Conservation (phyloP, 1,140 invertebrate species). For the Sycobia sp. region DNA sequence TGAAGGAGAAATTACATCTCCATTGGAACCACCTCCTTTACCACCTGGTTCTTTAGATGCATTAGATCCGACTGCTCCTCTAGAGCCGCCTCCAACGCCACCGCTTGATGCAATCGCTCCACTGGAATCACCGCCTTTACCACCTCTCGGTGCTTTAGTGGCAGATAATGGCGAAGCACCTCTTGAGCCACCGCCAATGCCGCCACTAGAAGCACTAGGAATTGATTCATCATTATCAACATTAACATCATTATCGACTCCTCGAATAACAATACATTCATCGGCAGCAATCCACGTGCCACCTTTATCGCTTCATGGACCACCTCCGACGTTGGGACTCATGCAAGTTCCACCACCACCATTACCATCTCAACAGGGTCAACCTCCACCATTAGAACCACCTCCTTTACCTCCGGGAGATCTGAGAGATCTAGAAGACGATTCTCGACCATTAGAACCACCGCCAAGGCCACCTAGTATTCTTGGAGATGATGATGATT, state of each 20-base stretch:
- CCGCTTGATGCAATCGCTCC: neutral
- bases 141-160: neutral
- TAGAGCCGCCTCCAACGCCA: slow-evolving; percentile 14
- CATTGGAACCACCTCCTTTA: slow-evolving; percentile 1
- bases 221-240: too few species aligned
- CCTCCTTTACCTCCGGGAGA: slow-evolving; percentile 2
- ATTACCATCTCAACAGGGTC: too few species aligned
- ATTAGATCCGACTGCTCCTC: too few species aligned
- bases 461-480: slow-evolving; percentile 44
- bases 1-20: neutral
- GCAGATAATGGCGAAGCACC: slow-evolving; percentile 3
- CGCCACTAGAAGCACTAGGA: slow-evolving; percentile 4
- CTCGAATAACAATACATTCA: too few species aligned
- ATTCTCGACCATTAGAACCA: slow-evolving; percentile 30
- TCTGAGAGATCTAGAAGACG: neutral
- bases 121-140: neutral
- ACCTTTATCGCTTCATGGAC: too few species aligned
- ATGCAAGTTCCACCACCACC: neutral
- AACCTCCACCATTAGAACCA: slow-evolving; percentile 3
- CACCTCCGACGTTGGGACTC: neutral
- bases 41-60: neutral
- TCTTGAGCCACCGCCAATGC: slow-evolving; percentile 12
- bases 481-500: slow-evolving; percentile 40
- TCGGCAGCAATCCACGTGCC: too few species aligned
- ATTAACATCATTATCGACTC: too few species aligned